Conservation (phyloP, 2,888 invertebrate species). For the Cheilosia scutellata region DNA sequence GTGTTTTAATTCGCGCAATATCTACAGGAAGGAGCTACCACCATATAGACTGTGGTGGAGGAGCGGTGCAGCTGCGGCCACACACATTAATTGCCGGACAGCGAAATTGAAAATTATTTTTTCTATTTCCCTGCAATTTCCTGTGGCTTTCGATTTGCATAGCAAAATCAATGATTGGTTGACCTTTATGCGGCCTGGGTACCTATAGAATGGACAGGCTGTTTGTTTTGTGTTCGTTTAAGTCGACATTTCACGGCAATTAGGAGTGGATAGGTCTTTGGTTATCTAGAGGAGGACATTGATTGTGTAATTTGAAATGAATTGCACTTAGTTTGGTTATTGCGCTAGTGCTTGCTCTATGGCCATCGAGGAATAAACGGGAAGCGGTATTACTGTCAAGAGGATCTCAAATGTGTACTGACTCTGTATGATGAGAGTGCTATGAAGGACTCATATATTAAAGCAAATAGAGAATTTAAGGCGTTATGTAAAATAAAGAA, state of each 20-base stretch:
- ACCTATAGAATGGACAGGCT: background rate
- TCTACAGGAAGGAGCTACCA: background rate
- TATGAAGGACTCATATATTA: too few relatives aligned
- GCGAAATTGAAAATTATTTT: constrained; percentile 32
- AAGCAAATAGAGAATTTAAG: too few relatives aligned
- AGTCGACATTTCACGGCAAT: constrained; percentile 62
- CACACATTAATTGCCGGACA: constrained; percentile 27
- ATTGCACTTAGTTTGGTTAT: background rate
- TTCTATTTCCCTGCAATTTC: constrained; percentile 46
- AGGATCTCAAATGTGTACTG: background rate
- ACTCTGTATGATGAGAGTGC: too few relatives aligned
- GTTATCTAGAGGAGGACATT: background rate
- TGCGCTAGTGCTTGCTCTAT: too few relatives aligned
- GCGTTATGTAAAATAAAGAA: too few relatives aligned
- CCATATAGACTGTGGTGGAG: constrained; percentile 7
- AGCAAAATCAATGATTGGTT: constrained; percentile 58
- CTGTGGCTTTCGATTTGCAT: constrained; percentile 64
- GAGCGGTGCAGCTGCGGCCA: background rate
- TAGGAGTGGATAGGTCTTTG: constrained; percentile 18
- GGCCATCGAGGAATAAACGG: too few relatives aligned
- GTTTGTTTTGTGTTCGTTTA: constrained; percentile 45
- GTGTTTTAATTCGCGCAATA: too few relatives aligned
- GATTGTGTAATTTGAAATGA: background rate
- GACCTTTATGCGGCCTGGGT: constrained; percentile 34
- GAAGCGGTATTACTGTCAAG: too few relatives aligned